Conservation (phyloP, 1,140 invertebrate genomes). For the Drosophila kikkawai region DNA sequence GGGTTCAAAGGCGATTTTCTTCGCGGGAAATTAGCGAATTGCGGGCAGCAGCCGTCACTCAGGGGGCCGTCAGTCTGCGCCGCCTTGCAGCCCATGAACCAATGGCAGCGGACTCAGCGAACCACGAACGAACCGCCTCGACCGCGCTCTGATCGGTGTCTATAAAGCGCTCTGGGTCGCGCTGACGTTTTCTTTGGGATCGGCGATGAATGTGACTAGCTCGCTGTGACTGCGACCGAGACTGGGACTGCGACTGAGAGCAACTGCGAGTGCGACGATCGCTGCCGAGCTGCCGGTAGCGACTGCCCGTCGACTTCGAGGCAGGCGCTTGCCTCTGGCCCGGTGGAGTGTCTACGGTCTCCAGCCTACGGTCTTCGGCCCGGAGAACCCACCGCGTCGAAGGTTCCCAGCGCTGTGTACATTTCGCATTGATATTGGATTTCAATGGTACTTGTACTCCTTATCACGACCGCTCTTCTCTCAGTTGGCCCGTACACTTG, state of each 20-base stretch:
- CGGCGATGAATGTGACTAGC: conserved; percentile 44
- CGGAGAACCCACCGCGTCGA: conserved; percentile 49
- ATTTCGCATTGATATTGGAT: conserved; percentile 78
- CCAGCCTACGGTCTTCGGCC: conserved; percentile 31
- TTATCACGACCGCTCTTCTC: conserved; percentile 34
- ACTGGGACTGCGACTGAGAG: conserved; percentile 39
- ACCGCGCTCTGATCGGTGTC: conserved; percentile 60
- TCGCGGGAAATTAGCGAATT: conserved; percentile 22
- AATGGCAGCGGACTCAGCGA: conserved; percentile 34
- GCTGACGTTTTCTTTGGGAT: conserved; percentile 70
- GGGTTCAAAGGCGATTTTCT: conserved; percentile 50
- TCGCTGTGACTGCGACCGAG: conserved; percentile 25
- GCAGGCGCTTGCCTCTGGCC: conserved; percentile 22
- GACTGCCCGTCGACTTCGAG: conserved; percentile 16
- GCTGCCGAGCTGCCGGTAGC: conserved; percentile 53
- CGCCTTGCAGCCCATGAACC: conserved; percentile 29
- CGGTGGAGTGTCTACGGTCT: conserved; percentile 24
- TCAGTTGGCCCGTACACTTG: conserved; percentile 8
- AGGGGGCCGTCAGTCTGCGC: conserved; percentile 31
- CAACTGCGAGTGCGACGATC: conserved; percentile 45
- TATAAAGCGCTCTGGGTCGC: conserved; percentile 58
- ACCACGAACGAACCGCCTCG: conserved; percentile 56
- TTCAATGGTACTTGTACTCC: conserved; percentile 52
- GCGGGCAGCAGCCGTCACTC: conserved; percentile 25
- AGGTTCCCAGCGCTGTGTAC: conserved; percentile 44